Evolutionary conservation across 2,797 vertebrate species (phyloP), one percentile per base, ranked within the genome.

Genomic region (Pygocentrus nattereri): DNA sequence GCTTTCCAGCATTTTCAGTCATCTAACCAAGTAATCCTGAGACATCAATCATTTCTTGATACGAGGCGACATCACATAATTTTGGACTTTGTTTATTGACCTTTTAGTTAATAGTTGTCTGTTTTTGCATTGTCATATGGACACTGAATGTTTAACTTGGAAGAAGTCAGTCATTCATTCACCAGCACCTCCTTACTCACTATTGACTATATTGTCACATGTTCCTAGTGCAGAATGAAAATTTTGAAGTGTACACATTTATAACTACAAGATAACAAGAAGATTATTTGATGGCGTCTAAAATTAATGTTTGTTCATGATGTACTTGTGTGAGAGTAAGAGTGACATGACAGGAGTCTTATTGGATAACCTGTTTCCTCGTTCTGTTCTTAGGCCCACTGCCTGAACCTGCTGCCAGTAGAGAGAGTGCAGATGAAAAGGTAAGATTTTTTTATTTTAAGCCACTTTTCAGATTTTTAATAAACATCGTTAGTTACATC

Each of bases 331-430:
- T 21, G 34, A 18, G 18, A 41, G 21, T 19, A 19, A 12, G 6
- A 65, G 21, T 65, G 73, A 61, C 34, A 3, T 7, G 30, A 59
- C 13, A 2, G 1, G 21, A 52, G 16, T 4, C 5, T 44, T 74
- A 56, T 4, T 31, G 31, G 31, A 23, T 59, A 11, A 76, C 1
- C 18, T 65, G 4, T 47, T 44, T 80, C 19, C 34, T 79, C 38
- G 77, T 61, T 79, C 8, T 75, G 34, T 72, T 78, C 62, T 10
- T 84, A 96, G 96, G 95, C 90, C 92, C 94, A 75, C 85, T 96
- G 88, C 96, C 95, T 64, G 94, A 95, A 79, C 93, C 93, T 68
- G 88, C 92, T 85, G 87, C 89, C 86, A 96, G 95, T 11, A 93
- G 91, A 0, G 93, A 94, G 38, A n/a, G 21, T 41, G 56, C 90